Percentiles rank a stretch among this genome's conserved stretches.
Conservation (phyloP, 2,113 vertebrate genomes). For the Gymnobelideus leadbeateri region DNA sequence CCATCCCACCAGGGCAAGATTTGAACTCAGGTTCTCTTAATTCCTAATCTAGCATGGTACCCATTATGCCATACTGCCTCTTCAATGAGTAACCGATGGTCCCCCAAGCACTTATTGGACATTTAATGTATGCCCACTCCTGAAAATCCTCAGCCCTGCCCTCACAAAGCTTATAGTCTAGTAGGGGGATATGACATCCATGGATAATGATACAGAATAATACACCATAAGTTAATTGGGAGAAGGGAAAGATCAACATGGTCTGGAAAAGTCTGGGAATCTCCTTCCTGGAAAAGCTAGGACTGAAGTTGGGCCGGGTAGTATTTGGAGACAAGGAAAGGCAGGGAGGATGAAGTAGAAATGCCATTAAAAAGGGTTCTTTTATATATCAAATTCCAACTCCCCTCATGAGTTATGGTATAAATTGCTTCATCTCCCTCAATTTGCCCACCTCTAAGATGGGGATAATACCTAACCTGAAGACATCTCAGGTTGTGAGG, state of each 20-base stretch:
- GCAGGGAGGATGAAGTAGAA: not conserved
- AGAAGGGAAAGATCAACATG: not conserved
- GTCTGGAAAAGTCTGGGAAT: not conserved
- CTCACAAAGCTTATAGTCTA: not conserved
- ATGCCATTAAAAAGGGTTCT: not conserved
- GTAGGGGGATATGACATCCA: not conserved
- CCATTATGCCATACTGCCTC: not conserved
- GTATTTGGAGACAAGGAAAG: not conserved
- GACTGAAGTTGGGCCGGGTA: not conserved
- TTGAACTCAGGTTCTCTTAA: not conserved
- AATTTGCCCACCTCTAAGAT: not conserved
- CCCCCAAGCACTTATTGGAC: not conserved
- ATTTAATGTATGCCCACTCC: not conserved
- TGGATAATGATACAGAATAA: not conserved
- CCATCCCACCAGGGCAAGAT: not conserved
- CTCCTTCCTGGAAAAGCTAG: not conserved
- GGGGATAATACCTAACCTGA: not conserved
- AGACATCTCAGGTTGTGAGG: not conserved
- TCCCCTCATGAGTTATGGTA: not conserved
- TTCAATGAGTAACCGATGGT: not conserved
- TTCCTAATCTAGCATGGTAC: not conserved
- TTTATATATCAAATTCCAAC: not conserved
- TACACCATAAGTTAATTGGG: not conserved
- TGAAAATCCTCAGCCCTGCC: not conserved
- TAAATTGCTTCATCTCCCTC: not conserved